Conservation (phyloP, 2,888 invertebrate genomes). For the Lapara coniferarum region DNA sequence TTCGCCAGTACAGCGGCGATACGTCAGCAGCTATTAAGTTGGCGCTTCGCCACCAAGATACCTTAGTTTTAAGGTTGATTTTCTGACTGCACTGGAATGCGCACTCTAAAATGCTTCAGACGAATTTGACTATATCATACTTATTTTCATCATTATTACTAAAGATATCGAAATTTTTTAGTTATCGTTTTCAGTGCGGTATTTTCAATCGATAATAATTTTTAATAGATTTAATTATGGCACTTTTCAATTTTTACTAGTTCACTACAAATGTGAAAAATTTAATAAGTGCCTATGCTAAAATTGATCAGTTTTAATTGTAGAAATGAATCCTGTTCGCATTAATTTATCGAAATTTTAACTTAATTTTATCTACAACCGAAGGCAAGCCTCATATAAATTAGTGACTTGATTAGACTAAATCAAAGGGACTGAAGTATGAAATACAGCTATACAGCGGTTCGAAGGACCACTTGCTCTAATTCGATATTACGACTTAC, state of each 20-base stretch:
- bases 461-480: background rate
- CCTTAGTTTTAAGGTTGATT: conserved; percentile 39
- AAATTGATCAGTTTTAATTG: conserved; percentile 1
- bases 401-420: conserved; percentile 10
- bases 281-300: background rate
- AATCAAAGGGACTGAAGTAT: conserved; percentile 4
- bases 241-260: conserved; percentile 9
- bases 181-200: conserved; percentile 11
- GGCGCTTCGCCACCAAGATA: conserved; percentile 67
- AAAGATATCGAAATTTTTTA: background rate
- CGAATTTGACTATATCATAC: background rate
- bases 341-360: conserved; percentile 13
- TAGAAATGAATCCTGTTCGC: background rate
- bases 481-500: background rate
- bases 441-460: background rate
- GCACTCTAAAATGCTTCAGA: background rate
- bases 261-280: background rate
- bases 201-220: conserved; percentile 2
- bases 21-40: conserved; percentile 77
- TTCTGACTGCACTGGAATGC: conserved; percentile 24
- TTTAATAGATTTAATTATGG: conserved; percentile 1
- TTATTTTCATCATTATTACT: background rate
- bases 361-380: background rate
- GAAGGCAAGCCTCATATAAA: conserved; percentile 4
- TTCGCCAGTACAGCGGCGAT: background rate